phyloP scores from a whole-genome alignment of 2,797 vertebrate genomes.

The Protosalanx chinensis region DNA sequence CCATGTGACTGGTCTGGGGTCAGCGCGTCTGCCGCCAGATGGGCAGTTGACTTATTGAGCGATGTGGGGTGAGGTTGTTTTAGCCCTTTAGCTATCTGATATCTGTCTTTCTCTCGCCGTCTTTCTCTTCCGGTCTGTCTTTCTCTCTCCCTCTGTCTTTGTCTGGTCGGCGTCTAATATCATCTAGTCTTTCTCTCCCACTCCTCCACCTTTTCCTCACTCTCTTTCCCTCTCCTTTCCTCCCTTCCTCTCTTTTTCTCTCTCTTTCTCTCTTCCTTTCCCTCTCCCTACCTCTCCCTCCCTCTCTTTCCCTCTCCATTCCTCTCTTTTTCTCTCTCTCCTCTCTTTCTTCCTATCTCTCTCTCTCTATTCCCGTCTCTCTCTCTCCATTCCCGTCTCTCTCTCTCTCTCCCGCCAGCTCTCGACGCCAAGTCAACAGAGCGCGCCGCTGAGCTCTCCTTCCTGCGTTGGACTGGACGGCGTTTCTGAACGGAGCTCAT shows the following conservation, averaged over 20 bases:
- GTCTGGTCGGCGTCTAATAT: neutral
- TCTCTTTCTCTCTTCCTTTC: conserved; percentile 21
- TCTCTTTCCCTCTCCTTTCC: neutral
- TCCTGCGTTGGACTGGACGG: neutral
- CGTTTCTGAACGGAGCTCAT: neutral
- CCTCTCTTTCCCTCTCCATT: conserved; percentile 11
- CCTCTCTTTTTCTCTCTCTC: conserved; percentile 19
- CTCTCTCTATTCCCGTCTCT: conserved; percentile 21
- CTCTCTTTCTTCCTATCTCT: conserved; percentile 21
- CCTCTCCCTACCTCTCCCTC: neutral
- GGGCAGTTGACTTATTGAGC: conserved; percentile 1
- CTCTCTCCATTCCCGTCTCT: conserved; percentile 15
- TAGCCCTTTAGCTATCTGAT: neutral
- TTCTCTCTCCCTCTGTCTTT: neutral
- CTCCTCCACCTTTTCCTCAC: neutral
- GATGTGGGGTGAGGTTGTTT: neutral
- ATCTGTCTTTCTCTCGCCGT: neutral
- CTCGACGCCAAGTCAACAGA: neutral
- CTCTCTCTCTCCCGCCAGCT: conserved; percentile 26
- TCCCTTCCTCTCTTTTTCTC: conserved; percentile 18
- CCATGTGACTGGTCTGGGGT: conserved; percentile 1
- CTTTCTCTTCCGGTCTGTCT: neutral
- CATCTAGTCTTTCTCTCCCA: conserved; percentile 22
- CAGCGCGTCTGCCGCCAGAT: neutral
- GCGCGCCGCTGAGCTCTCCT: neutral